Base-by-base conservation (phyloP, 2,888 invertebrate species). In the Pyrrhosoma nymphula region DNA sequence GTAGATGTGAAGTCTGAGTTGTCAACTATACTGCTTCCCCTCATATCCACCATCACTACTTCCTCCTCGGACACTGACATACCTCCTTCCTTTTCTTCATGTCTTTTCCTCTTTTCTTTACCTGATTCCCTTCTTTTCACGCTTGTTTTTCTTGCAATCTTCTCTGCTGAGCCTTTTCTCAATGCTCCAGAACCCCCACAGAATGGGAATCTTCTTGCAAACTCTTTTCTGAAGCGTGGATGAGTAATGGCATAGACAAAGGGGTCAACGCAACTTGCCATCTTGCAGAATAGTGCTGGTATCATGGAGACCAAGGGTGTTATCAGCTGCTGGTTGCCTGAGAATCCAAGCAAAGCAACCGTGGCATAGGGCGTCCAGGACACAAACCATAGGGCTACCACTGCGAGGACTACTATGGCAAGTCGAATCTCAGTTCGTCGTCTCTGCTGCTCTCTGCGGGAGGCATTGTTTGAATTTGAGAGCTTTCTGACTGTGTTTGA, bases 331-430 rank as follows among this genome's bases (percentile, higher is more conserved):
- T 98, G 97, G 96, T 98, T 97, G 4, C 98, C 98, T 95, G 98
- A 98, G 96, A 98, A 98, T 0, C 98, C 98, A 47, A 98, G 96
- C 60, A 99, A 97, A 26, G 98, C 98, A 0, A 99, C 98, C 0
- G 98, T 97, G 0, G 98, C 98, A 96, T 99, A 99, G 0, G 99
- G 99, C 0, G 98, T 98, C 99, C 99, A 99, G 0, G 98, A 98
- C 20, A 98, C 96, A 96, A 98, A 98, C 98, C 98, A 99, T 95
- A 98, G 96, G 0, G 97, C 97, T 95, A 98, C 98, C 0, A 98
- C 98, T 47, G 97, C 97, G 95, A 98, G 97, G 23, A 98, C 98
- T 95, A 98, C 97, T 95, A 97, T 97, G 0, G 98, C 98, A 95
- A 98, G 97, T 96, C 98, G 98, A 56, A 96, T 95, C 95, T 96